These are phyloP conservation scores for Prinia subflava DNA, from an alignment of 2,113 vertebrate genomes.

Conservation along the genomic window DNA sequence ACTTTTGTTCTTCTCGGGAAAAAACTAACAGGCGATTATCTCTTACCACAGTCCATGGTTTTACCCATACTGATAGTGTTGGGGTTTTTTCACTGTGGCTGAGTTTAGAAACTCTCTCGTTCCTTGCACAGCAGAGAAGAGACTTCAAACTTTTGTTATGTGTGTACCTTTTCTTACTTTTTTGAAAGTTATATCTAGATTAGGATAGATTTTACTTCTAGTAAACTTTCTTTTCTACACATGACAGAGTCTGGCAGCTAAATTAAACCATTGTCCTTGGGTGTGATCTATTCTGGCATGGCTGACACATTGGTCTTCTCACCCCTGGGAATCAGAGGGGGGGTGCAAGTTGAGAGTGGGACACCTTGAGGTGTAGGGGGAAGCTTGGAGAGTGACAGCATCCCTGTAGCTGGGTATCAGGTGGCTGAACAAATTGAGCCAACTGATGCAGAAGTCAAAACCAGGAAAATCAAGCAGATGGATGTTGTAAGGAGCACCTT, in stretches of 20 bases:
- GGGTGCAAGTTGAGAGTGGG: neutral
- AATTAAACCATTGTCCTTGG: neutral
- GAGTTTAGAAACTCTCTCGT: neutral
- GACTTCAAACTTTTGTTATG: neutral
- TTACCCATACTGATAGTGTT: neutral
- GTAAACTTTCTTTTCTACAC: neutral
- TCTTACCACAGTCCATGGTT: neutral
- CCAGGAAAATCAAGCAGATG: neutral
- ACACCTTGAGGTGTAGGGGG: neutral
- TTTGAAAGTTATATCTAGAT: neutral
- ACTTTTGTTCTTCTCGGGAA: neutral
- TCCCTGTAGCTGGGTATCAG: neutral
- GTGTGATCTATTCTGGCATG: neutral
- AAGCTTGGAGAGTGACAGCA: neutral
- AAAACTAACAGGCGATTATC: neutral
- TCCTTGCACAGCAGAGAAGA: neutral
- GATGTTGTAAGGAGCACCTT: neutral
- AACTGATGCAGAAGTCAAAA: neutral
- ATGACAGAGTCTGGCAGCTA: neutral
- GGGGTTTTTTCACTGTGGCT: neutral
- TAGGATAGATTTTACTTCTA: neutral
- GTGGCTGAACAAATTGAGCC: neutral
- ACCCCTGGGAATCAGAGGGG: neutral
- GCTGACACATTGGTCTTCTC: neutral
- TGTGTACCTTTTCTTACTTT: neutral